These are phyloP conservation scores for Villa cingulata DNA, from an alignment of 2,888 invertebrate genomes.

Conservation along the genomic window DNA sequence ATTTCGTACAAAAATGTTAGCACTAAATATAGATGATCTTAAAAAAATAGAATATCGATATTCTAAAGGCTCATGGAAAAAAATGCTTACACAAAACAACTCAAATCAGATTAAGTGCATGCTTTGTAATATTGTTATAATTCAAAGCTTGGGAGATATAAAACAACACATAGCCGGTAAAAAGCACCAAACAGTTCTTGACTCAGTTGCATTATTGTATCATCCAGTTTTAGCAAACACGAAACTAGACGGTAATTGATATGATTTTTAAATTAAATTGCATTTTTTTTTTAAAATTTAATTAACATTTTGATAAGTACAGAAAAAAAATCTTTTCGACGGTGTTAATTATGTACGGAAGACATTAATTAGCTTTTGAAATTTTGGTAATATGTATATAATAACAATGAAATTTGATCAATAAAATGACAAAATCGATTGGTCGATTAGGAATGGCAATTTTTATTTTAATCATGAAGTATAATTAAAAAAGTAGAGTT, in stretches of 20 bases:
- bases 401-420: no score
- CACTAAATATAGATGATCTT: slow-evolving; percentile 3
- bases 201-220: neutral
- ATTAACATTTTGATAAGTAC: no score
- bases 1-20: slow-evolving; percentile 1
- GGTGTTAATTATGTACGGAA: no score
- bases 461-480: no score
- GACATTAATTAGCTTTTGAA: no score
- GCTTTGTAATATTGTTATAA: slow-evolving; percentile 5
- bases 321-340: no score
- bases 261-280: no score
- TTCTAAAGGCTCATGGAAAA: neutral
- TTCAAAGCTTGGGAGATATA: slow-evolving; percentile 3
- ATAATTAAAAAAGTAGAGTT: no score
- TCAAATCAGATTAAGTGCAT: slow-evolving; percentile 4
- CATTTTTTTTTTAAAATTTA: no score
- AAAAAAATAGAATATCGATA: slow-evolving; percentile 8
- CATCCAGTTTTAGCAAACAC: slow-evolving; percentile 7
- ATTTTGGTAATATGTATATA: no score
- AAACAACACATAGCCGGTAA: slow-evolving; percentile 4
- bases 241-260: neutral
- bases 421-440: no score
- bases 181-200: slow-evolving; percentile 4
- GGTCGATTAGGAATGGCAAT: no score
- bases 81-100: slow-evolving; percentile 1